Evolutionary conservation across 2,113 vertebrate genomes (phyloP), one percentile per base, ranked within the genome.

Genomic region (Phaetusa simplex): DNA sequence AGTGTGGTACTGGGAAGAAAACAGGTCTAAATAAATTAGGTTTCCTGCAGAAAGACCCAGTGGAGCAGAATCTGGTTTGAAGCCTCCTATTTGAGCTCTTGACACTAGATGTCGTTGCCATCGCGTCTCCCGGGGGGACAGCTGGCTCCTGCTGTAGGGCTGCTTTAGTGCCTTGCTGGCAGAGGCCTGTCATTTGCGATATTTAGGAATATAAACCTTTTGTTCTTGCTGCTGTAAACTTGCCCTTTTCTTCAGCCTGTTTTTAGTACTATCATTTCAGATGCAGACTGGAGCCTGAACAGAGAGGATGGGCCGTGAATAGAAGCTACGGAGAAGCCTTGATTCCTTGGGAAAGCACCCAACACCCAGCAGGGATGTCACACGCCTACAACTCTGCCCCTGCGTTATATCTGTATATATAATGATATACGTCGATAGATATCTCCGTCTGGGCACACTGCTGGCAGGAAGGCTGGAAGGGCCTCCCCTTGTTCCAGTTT

Each of bases 21-120:
- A 26, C 6, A 34, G 15, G 29, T 2, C 12, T 43, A 13, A 55
- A 43, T 11, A 7, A 38, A 22, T 9, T 0, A 8, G 36, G 3
- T 8, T 72, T 22, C 16, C 0, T 6, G 62, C 30, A 26, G 61
- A 23, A 61, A 55, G 47, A 10, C 11, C 2, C 14, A 6, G 38
- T 0, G 5, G 29, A 42, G 42, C 76, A 45, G 47, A 72, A 22
- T 14, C 14, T 5, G 50, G 12, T 19, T n/a, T 7, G 84, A 14
- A 55, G 26, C 5, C 12, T 43, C 43, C 52, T 38, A 1, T 82
- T 13, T 45, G 40, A 43, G 77, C 40, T 91, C 14, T 59, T 34
- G 58, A n/a, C 94, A 30, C 88, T 89, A 85, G 93, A 50, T 95
- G 94, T 94, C 89, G 52, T 61, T 59, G 86, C 38, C 88, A 58